Percentiles rank a stretch among this genome's conserved stretches.
Conservation (phyloP, 2,113 vertebrate species). For the Nerophis ophidion region DNA sequence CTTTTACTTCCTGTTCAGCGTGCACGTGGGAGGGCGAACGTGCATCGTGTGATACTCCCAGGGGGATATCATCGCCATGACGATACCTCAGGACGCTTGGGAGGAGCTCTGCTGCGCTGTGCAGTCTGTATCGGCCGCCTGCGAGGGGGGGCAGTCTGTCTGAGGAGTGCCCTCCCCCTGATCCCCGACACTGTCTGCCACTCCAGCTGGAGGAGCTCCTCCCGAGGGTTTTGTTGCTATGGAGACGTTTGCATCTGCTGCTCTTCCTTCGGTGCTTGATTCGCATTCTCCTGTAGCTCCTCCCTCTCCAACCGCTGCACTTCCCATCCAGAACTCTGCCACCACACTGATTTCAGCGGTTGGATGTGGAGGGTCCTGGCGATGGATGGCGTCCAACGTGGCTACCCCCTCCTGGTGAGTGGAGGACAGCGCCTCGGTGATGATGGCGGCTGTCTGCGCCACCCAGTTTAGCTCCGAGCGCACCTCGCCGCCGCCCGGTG, state of each 20-base stretch:
- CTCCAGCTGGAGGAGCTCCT: conserved; percentile 23
- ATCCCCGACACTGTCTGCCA: conserved; percentile 14
- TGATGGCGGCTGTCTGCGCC: conserved; percentile 81
- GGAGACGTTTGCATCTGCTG: conserved; percentile 37
- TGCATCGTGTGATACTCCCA: neutral
- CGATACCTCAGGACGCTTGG: conserved; percentile 50
- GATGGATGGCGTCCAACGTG: conserved; percentile 56
- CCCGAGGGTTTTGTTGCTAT: conserved; percentile 46
- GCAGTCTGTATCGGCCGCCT: conserved; percentile 38
- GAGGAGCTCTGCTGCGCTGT: conserved; percentile 24
- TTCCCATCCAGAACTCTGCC: conserved; percentile 50
- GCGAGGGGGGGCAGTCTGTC: conserved; percentile 46
- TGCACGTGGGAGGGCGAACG: neutral
- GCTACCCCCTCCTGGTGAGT: conserved; percentile 52
- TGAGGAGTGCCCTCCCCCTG: conserved; percentile 12
- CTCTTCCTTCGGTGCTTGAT: conserved; percentile 4
- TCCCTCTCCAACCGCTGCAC: neutral
- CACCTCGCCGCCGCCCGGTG: conserved; percentile 29
- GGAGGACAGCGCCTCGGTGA: conserved; percentile 75
- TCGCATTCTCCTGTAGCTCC: neutral
- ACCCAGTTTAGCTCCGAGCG: conserved; percentile 80
- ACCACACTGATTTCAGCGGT: conserved; percentile 28
- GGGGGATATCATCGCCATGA: conserved; percentile 13
- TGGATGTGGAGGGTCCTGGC: neutral
- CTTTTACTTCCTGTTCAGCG: no score